Percentiles rank a stretch among this genome's conserved stretches.
phyloP scores from a whole-genome alignment of 2,888 invertebrate species.

The Heterodera filipjevi region DNA sequence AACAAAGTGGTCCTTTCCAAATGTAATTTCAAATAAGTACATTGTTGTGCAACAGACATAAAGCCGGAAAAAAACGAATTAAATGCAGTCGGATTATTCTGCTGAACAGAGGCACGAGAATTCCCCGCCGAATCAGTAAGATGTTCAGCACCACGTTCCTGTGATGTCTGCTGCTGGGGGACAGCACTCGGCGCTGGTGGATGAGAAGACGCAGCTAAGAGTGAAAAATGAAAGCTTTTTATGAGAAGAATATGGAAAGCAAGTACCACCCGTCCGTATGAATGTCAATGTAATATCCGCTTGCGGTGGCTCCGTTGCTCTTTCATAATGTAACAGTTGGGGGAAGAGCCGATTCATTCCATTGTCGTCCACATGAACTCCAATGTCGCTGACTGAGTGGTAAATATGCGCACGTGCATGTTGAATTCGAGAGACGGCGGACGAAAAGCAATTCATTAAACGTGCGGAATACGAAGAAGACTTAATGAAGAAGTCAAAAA shows the following conservation, averaged over 20 bases:
- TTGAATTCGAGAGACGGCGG: constrained; percentile 29
- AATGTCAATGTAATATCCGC: constrained; percentile 34
- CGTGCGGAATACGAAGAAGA: constrained; percentile 28
- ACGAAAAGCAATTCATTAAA: constrained; percentile 31
- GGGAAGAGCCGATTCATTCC: constrained; percentile 27
- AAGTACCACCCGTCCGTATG: not conserved
- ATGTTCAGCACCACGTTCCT: too few relatives aligned
- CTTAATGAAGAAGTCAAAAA: constrained; percentile 17
- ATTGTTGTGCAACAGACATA: constrained; percentile 24
- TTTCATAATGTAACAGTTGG: constrained; percentile 17
- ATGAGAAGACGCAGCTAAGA: too few relatives aligned
- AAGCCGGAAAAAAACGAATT: constrained; percentile 23
- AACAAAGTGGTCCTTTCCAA: not conserved
- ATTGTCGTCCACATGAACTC: constrained; percentile 30
- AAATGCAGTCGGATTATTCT: constrained; percentile 3
- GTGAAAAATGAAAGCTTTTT: too few relatives aligned
- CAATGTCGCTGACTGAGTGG: constrained; percentile 26
- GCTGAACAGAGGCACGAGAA: not conserved
- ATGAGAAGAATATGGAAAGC: not conserved
- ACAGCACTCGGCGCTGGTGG: too few relatives aligned
- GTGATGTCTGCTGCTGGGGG: not conserved
- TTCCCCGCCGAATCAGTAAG: not conserved
- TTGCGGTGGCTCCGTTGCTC: constrained; percentile 32
- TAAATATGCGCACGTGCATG: constrained; percentile 31
- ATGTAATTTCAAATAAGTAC: not conserved